These are phyloP conservation scores for Pipistrellus pygmaeus DNA, from an alignment of 2,797 vertebrate species.

Conservation along the genomic window DNA sequence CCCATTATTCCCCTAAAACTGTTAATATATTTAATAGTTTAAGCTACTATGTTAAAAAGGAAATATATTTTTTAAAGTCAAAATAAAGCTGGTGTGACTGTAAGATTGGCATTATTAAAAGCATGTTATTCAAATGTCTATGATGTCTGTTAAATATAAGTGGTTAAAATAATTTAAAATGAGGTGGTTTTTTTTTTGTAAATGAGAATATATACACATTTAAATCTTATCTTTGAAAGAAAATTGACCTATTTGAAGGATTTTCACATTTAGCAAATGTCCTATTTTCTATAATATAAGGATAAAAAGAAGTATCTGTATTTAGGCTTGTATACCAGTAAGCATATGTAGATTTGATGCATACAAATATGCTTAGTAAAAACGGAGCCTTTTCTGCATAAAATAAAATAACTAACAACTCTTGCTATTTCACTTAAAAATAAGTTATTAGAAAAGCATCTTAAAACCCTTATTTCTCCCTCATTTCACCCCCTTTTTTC, in stretches of 20 bases:
- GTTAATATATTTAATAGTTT: slow-evolving; percentile 54
- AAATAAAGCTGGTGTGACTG: slow-evolving; percentile 57
- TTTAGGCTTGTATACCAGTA: background rate
- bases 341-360: background rate
- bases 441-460: slow-evolving; percentile 47
- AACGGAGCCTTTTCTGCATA: background rate
- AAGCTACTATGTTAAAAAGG: slow-evolving; percentile 38
- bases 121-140: slow-evolving; percentile 20
- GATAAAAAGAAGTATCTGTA: background rate
- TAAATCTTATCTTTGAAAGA: slow-evolving; percentile 19
- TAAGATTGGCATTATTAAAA: slow-evolving; percentile 50
- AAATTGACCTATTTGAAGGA: slow-evolving; percentile 25
- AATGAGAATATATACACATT: slow-evolving; percentile 37
- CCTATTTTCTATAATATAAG: slow-evolving; percentile 36
- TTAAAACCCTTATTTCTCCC: slow-evolving; percentile 38
- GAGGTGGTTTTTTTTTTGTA: slow-evolving; percentile 19
- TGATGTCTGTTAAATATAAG: background rate
- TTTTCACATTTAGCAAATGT: slow-evolving; percentile 55
- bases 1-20: background rate
- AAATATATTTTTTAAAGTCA: slow-evolving; percentile 67
- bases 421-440: background rate
- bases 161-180: slow-evolving; percentile 64
- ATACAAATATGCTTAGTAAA: slow-evolving; percentile 35
- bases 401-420: slow-evolving; percentile 22
- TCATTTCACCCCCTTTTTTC: background rate